Evolutionary conservation across 2,888 invertebrate genomes (phyloP).

Genomic region (Eulithis testata): DNA sequence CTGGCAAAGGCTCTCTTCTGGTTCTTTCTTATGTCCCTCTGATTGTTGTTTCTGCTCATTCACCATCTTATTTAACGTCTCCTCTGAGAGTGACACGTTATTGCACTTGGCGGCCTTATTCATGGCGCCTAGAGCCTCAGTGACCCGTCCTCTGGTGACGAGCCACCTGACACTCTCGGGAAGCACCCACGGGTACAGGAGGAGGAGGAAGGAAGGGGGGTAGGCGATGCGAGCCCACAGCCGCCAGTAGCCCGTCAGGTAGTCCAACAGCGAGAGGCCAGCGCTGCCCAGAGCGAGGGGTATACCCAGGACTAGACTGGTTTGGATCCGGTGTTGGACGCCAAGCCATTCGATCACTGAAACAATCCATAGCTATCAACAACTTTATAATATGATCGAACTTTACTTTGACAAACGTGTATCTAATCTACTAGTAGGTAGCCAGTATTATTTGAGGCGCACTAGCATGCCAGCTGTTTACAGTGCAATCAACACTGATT

Average conservation of each 20-base stretch:
- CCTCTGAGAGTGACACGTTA: conserved; percentile 74
- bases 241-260: conserved; percentile 89
- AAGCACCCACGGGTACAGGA: conserved; percentile 88
- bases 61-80: conserved; percentile 74
- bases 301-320: conserved; percentile 88
- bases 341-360: conserved; percentile 91
- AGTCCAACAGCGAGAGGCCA: conserved; percentile 87
- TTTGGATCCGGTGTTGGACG: conserved; percentile 88
- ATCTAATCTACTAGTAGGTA: too few species aligned
- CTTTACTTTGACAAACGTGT: too few species aligned
- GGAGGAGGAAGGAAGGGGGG: conserved; percentile 87
- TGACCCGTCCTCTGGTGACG: conserved; percentile 85
- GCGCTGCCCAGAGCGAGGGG: conserved; percentile 90
- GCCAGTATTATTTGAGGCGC: too few species aligned
- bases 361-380: conserved; percentile 27
- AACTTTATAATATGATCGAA: too few species aligned
- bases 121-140: conserved; percentile 86
- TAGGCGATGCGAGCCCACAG: conserved; percentile 87
- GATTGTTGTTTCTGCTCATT: conserved; percentile 57
- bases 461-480: too few species aligned
- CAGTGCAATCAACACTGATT: background rate
- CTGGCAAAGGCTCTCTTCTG: conserved; percentile 65
- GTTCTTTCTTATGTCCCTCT: conserved; percentile 53
- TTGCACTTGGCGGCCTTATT: conserved; percentile 86
- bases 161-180: conserved; percentile 93